These are phyloP conservation scores for Anguilla japonica DNA, from an alignment of 2,113 vertebrate species.

Conservation along the genomic window DNA sequence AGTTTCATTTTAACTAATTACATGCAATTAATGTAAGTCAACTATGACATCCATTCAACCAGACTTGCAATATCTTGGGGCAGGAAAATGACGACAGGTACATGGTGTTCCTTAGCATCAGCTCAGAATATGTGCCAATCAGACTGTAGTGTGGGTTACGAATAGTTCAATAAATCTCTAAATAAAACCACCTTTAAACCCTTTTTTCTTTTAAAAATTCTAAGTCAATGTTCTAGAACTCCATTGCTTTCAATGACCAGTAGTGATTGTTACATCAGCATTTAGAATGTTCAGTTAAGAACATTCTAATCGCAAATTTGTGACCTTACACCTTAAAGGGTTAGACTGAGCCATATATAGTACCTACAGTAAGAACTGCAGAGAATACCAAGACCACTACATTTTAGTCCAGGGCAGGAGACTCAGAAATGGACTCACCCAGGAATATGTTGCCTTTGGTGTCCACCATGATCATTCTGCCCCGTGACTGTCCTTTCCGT, in stretches of 20 bases:
- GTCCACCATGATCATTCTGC: conserved; percentile 86
- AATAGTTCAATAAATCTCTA: not conserved
- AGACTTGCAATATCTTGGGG: not conserved
- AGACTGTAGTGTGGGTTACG: not conserved
- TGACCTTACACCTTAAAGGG: too few species aligned
- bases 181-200: not conserved
- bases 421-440: conserved; percentile 62
- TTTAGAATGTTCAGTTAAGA: too few species aligned
- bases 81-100: too few species aligned
- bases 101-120: too few species aligned
- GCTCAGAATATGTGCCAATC: too few species aligned
- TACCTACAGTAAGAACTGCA: not conserved
- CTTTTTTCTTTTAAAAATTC: too few species aligned
- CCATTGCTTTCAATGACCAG: too few species aligned
- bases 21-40: not conserved
- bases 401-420: not conserved
- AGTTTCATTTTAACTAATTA: not conserved
- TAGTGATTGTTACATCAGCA: too few species aligned
- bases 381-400: not conserved
- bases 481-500: conserved; percentile 77
- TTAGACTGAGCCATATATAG: too few species aligned
- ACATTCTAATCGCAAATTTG: too few species aligned
- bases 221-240: too few species aligned
- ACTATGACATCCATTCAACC: not conserved
- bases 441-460: conserved; percentile 84